phyloP scores from a whole-genome alignment of 2,797 vertebrate species.

The Cottoperca gobio region DNA sequence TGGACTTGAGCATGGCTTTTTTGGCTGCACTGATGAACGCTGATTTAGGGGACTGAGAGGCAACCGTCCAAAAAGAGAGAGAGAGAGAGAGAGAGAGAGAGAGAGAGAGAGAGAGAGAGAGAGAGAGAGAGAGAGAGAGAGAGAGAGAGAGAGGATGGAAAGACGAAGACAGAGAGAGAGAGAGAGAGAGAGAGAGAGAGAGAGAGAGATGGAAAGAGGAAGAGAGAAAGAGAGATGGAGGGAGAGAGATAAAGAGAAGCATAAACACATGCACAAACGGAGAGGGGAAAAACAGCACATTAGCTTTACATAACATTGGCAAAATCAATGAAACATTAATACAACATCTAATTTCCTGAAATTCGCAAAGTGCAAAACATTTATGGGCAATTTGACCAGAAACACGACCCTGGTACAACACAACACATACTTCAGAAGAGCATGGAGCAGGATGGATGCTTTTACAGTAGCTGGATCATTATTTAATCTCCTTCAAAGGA shows the following conservation, averaged over 20 bases:
- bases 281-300: constrained; percentile 9
- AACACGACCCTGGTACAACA: background rate
- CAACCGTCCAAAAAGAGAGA: constrained; percentile 52
- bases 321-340: constrained; percentile 3
- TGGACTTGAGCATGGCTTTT: constrained; percentile 99
- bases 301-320: background rate
- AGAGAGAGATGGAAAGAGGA: background rate
- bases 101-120: constrained; percentile 44
- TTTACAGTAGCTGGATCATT: background rate
- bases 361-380: constrained; percentile 3
- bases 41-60: constrained; percentile 94
- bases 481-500: constrained; percentile 4
- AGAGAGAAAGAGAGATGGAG: constrained; percentile 30
- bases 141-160: constrained; percentile 24
- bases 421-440: background rate
- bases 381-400: background rate
- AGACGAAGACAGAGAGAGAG: constrained; percentile 4
- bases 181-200: background rate
- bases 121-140: constrained; percentile 41
- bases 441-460: background rate
- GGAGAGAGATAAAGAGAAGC: constrained; percentile 47
- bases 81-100: constrained; percentile 11
- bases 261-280: constrained; percentile 40
- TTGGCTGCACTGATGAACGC: constrained; percentile 99
- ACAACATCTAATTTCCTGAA: background rate